These are phyloP conservation scores for Halichondria panicea DNA, from an alignment of 37 sponge, comb jelly and placozoan species.

Conservation along the genomic window DNA sequence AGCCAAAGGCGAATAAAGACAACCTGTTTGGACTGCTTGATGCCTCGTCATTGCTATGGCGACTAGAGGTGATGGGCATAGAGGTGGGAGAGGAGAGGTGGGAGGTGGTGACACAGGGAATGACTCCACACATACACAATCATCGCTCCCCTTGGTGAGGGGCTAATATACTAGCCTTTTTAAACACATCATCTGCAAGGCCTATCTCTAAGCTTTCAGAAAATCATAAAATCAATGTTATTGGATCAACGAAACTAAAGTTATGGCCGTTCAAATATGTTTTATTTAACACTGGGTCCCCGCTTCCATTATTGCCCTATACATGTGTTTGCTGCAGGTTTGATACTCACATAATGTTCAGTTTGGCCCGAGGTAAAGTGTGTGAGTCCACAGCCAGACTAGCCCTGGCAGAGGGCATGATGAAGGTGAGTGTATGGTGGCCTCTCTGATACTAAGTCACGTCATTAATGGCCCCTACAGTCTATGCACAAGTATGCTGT, in stretches of 20 bases:
- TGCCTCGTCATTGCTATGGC: conserved; percentile 68
- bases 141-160: conserved; percentile 10
- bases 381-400: conserved; percentile 27
- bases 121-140: neutral
- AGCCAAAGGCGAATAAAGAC: neutral
- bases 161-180: too few species aligned
- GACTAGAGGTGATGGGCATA: conserved; percentile 50
- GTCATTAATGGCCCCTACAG: too few species aligned
- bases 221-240: too few species aligned
- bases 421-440: conserved; percentile 34
- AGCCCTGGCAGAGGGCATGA: conserved; percentile 31
- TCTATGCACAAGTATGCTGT: neutral
- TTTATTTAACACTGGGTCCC: too few species aligned
- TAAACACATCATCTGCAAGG: too few species aligned
- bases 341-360: conserved; percentile 43
- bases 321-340: conserved; percentile 15
- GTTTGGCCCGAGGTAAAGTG: conserved; percentile 29
- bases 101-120: conserved; percentile 11
- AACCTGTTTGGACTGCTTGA: conserved; percentile 43
- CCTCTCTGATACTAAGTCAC: too few species aligned
- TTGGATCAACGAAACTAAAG: too few species aligned
- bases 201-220: too few species aligned
- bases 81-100: conserved; percentile 49
- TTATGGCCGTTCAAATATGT: too few species aligned
- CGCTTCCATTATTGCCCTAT: too few species aligned